Base-by-base conservation (phyloP, 2,797 vertebrate genomes). In the Gymnopithys bicolor region DNA sequence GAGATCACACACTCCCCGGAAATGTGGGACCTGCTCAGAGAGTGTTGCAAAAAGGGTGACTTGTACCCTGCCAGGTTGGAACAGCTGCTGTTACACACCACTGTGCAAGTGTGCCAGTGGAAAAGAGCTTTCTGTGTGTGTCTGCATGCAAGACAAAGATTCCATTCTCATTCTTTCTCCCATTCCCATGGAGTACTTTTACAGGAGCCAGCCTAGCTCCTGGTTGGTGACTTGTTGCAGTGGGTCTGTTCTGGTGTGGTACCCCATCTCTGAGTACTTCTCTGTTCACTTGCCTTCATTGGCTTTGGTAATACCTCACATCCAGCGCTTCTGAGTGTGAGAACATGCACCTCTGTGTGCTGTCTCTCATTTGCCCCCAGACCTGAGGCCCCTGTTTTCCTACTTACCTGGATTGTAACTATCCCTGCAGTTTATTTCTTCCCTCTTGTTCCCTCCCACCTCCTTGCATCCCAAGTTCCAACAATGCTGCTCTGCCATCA, bases 361-460 rank as follows among this genome's bases (percentile, higher is more conserved):
- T 56, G 12, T 48, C 14, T 91, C 11, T 43, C 30, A 6, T 63
- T 70, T 1, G 0, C 5, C 28, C 22, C 10, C 18, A 48, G 45
- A 15, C 30, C 52, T 13, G 16, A 27, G 37, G 49, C 39, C 25
- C 2, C 15, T 2, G 10, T 76, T 87, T 73, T 59, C 23, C 24
- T 52, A 23, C 73, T 67, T 77, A 10, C 18, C 83, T 69, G 60
- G 43, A 5, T 25, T 64, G 35, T 39, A 70, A 28, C 27, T 67
- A 3, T 56, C 41, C 11, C 2, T 60, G 30, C n/a, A 48, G 41
- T 87, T 91, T 77, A 32, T 81, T 81, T n/a, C 32, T 82, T 79
- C 33, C 9, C 27, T 68, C 32, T 48, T 1, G 0, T 87, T 87
- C 32, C 27, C 11, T 56, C 58, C 17, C 28, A 60, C 0, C 45